phyloP scores from a whole-genome alignment of 2,888 invertebrate genomes.

The Stenodera caucasica region DNA sequence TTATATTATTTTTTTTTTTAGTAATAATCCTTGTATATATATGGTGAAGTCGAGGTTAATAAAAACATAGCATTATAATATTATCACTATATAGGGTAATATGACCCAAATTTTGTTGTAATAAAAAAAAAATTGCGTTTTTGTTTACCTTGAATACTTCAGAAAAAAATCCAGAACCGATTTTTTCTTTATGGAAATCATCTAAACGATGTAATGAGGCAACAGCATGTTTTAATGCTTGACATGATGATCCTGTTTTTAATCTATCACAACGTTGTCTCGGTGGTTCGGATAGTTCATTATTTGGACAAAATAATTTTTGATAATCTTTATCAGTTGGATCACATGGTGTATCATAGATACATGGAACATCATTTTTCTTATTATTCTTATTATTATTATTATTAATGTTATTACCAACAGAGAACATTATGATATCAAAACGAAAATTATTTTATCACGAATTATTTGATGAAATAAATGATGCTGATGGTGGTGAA shows the following conservation, averaged over 20 bases:
- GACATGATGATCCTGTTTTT: slow-evolving; percentile 79
- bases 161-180: slow-evolving; percentile 95
- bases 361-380: slow-evolving; percentile 46
- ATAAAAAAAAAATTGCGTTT: slow-evolving; percentile 34
- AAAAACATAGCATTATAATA: slow-evolving; percentile 15
- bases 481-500: neutral
- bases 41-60: slow-evolving; percentile 35
- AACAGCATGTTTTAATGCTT: slow-evolving; percentile 88
- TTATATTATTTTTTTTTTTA: neutral
- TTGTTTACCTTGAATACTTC: slow-evolving; percentile 97
- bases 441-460: slow-evolving; percentile 24
- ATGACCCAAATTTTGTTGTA: slow-evolving; percentile 32
- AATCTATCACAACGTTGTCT: slow-evolving; percentile 57
- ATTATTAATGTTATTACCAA: slow-evolving; percentile 42
- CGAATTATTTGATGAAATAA: slow-evolving; percentile 40
- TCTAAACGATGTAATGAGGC: slow-evolving; percentile 89
- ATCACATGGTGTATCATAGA: slow-evolving; percentile 54
- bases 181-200: slow-evolving; percentile 90
- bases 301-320: slow-evolving; percentile 52
- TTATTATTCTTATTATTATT: slow-evolving; percentile 46
- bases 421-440: slow-evolving; percentile 46
- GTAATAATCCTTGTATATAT: slow-evolving; percentile 28
- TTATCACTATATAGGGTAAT: neutral
- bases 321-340: slow-evolving; percentile 53
- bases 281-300: slow-evolving; percentile 53